These are phyloP conservation scores for Tetanocera ferruginea DNA, from an alignment of 2,888 invertebrate species.

Conservation along the genomic window DNA sequence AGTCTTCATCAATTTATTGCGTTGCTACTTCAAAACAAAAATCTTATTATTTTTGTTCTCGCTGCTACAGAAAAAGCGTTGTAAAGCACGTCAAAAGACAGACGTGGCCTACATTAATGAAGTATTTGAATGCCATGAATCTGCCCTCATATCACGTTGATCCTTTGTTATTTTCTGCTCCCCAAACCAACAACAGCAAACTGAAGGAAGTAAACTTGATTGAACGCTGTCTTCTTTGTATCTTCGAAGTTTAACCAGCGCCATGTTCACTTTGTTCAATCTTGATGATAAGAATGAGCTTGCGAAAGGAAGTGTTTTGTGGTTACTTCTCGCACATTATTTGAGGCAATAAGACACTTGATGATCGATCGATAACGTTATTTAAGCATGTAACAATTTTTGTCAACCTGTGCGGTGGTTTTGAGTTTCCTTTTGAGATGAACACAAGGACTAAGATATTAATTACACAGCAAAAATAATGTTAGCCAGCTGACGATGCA, in stretches of 20 bases:
- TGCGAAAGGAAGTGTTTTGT: constrained; percentile 30
- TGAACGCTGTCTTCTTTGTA: neutral
- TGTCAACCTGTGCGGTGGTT: neutral
- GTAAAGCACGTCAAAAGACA: neutral
- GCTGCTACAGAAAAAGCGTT: neutral
- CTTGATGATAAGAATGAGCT: neutral
- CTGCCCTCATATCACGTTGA: constrained; percentile 21
- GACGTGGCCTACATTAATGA: constrained; percentile 10
- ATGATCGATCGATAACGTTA: constrained; percentile 8
- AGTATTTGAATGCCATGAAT: constrained; percentile 17
- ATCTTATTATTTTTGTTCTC: neutral
- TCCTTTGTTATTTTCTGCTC: neutral
- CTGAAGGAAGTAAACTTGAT: constrained; percentile 21
- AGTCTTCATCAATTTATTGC: neutral
- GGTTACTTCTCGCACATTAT: constrained; percentile 3
- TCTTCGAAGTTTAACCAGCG: neutral
- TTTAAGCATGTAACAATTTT: constrained; percentile 5
- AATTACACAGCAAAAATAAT: neutral
- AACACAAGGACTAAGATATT: neutral
- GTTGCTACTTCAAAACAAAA: neutral
- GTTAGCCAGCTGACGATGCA: constrained; percentile 12
- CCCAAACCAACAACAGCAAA: neutral
- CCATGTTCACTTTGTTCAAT: neutral
- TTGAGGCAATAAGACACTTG: neutral
- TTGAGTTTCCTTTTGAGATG: neutral